Conservation (phyloP, 2,888 invertebrate genomes). For the Julus scandinavius region DNA sequence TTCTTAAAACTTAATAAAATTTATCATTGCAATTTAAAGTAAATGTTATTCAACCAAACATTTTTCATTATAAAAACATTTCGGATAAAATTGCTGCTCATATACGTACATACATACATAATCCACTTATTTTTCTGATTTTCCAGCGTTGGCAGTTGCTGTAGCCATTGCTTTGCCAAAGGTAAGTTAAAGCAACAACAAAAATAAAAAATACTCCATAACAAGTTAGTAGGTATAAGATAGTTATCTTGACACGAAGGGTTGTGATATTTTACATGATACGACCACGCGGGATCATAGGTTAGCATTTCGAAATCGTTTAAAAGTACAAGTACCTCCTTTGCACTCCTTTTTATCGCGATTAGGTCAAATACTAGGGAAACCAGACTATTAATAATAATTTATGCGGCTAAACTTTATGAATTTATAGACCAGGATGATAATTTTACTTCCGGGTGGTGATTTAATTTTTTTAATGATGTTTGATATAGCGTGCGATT, state of each 20-base stretch:
- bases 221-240: background rate
- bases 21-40: no score
- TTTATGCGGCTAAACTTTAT: background rate
- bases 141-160: conserved; percentile 11
- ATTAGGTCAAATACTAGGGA: background rate
- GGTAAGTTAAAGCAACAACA: background rate
- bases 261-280: background rate
- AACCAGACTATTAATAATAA: background rate
- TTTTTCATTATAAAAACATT: no score
- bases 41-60: no score
- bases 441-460: background rate
- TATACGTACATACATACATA: background rate
- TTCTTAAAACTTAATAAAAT: background rate
- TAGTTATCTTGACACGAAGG: background rate
- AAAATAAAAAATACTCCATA: background rate
- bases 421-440: background rate
- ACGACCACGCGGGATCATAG: background rate
- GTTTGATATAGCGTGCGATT: background rate
- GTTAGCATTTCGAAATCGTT: background rate
- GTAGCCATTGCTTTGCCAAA: conserved; percentile 34
- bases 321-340: background rate
- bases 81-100: no score
- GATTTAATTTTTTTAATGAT: background rate
- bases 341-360: background rate
- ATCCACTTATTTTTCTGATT: background rate